Evolutionary conservation across 37 sponge, comb jelly and placozoan genomes (phyloP).

Genomic region (Spongilla lacustris): DNA sequence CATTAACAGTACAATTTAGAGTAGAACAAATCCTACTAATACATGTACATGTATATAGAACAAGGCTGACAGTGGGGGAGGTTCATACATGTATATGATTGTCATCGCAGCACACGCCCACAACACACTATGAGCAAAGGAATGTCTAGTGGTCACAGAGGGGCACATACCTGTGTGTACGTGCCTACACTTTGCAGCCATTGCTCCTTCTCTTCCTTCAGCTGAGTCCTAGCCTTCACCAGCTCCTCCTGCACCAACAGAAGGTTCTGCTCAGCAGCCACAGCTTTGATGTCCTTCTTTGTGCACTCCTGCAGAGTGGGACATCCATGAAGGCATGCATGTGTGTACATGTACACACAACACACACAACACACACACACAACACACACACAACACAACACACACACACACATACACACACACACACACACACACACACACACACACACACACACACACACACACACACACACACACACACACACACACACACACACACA

Average conservation of each 20-base stretch:
- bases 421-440: too few species aligned
- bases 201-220: neutral
- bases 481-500: neutral
- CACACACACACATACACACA: too few species aligned
- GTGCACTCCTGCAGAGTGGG: neutral
- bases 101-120: too few species aligned
- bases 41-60: too few species aligned
- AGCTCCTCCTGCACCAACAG: neutral
- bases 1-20: too few species aligned
- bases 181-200: neutral
- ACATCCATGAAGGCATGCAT: neutral
- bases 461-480: neutral
- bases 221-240: neutral
- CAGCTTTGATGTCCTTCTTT: neutral
- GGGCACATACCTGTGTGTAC: neutral
- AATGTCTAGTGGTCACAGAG: too few species aligned
- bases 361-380: neutral
- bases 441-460: neutral
- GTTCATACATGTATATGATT: too few species aligned
- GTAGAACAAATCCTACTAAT: too few species aligned
- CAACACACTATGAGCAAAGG: too few species aligned
- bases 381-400: too few species aligned
- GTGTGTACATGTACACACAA: neutral
- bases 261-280: neutral
- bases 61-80: too few species aligned